A percentile compares a stretch with the other conserved stretches of the same genome.
Conservation (phyloP, 2,888 invertebrate species). For the Megamerina dolium region DNA sequence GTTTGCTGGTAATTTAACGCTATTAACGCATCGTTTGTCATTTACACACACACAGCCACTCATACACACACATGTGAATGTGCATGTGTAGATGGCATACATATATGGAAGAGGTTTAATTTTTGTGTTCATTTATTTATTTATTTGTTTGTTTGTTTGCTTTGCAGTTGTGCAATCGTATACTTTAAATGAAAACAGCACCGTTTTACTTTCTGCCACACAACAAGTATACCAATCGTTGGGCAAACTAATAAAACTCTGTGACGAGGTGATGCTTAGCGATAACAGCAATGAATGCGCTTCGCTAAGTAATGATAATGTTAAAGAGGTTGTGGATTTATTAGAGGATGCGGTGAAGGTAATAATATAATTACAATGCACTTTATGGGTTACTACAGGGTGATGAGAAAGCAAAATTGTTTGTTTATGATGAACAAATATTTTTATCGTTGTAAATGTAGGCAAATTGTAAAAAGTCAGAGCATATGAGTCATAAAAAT, state of each 20-base stretch:
- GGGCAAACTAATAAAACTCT: constrained; percentile 79
- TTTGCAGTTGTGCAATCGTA: constrained; percentile 44
- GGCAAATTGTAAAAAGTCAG: too few relatives aligned
- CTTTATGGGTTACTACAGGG: not conserved
- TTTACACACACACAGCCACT: not conserved
- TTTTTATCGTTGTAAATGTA: too few relatives aligned
- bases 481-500: too few relatives aligned
- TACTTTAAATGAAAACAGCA: constrained; percentile 46
- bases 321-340: constrained; percentile 62
- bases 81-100: not conserved
- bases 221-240: constrained; percentile 81
- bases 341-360: constrained; percentile 70
- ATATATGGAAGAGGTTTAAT: not conserved
- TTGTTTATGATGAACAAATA: too few relatives aligned
- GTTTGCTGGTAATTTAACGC: constrained; percentile 56
- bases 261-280: constrained; percentile 79
- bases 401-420: too few relatives aligned
- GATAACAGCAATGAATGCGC: constrained; percentile 54
- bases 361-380: constrained; percentile 1
- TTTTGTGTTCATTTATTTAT: not conserved
- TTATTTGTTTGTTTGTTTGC: not conserved
- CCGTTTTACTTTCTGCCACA: constrained; percentile 60
- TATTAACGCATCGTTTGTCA: too few relatives aligned
- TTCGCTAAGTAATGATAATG: constrained; percentile 57
- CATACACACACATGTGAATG: too few relatives aligned